phyloP scores from a whole-genome alignment of 2,113 vertebrate genomes.

The Laticauda colubrina region DNA sequence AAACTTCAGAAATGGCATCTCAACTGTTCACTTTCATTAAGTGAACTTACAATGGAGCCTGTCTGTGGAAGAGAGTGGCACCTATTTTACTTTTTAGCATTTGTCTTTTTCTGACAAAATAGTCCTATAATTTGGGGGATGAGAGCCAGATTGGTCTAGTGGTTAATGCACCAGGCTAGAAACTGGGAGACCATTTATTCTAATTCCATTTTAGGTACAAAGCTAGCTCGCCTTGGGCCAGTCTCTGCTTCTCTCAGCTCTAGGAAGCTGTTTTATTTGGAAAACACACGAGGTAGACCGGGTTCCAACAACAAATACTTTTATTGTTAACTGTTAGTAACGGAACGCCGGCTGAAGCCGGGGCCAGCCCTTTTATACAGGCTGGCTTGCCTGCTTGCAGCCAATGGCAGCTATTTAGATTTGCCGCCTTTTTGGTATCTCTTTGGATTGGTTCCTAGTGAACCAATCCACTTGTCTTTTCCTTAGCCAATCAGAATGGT shows the following conservation, averaged over 20 bases:
- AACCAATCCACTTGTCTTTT: too few relatives aligned
- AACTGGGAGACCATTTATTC: not conserved
- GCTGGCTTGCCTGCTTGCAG: too few relatives aligned
- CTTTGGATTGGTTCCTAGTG: too few relatives aligned
- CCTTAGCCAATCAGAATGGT: too few relatives aligned
- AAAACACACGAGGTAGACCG: too few relatives aligned
- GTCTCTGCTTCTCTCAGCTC: not conserved
- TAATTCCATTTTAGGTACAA: not conserved
- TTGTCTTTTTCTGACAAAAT: conserved; percentile 19
- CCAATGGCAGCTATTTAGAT: too few relatives aligned
- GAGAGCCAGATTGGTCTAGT: not conserved
- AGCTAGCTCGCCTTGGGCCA: not conserved
- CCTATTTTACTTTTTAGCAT: conserved; percentile 20
- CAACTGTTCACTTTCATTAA: not conserved
- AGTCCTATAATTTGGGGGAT: not conserved
- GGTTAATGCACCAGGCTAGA: not conserved
- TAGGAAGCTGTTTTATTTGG: too few relatives aligned
- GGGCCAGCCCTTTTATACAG: too few relatives aligned
- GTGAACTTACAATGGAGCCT: conserved; percentile 18
- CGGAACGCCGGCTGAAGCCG: too few relatives aligned
- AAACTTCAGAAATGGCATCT: not conserved
- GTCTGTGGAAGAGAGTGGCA: not conserved
- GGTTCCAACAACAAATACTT: too few relatives aligned
- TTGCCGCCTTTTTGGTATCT: too few relatives aligned
- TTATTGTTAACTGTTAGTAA: too few relatives aligned